Evolutionary conservation across 1,140 invertebrate species (phyloP), one percentile per base, ranked within the genome.

Genomic region (Drosophila albomicans): DNA sequence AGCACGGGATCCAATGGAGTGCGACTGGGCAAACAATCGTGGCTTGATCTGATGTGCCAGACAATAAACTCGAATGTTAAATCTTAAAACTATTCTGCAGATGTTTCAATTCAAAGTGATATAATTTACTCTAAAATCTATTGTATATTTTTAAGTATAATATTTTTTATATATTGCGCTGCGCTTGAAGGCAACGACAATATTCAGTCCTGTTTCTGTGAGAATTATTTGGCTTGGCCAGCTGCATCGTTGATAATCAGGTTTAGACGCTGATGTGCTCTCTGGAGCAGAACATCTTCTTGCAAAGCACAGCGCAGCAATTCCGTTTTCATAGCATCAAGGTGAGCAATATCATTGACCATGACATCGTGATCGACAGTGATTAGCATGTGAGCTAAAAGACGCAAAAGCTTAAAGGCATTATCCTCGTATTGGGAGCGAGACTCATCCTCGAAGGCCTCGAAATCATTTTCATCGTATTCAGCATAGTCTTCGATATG

Each of bases 11-110:
- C 49, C 5, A 91, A 79, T 6, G 91, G 86, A 3, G 75, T 92
- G 1, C 81, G 76, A 3, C 59, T 92, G 7, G 91, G 91, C 5
- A 92, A 92, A 28, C 69, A 85, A 15, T 92, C 91, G 7, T 92
- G 91, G 91, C 78, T 59, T 16, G 90, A 91, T 32, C 79, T 72
- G 48, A 64, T 91, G 84, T 68, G 70, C 0, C 30, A 73, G 32
- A 75, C 68, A 56, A 70, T 88, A 1, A 61, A 72, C 11, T 16
- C 15, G 1, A 58, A 46, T 3, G 59, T 45, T 3, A 28, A 61
- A 67, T 38, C 20, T 35, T 70, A 66, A 58, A 30, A 5, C 7
- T 51, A 32, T n/a, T 25, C 5, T 38, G 7, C 20, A 38, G 38
- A n/a, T 20, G 16, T 51, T 32, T 28, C 56, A 48, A 20, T 48